These are phyloP conservation scores for Gastrophysa polygoni DNA, from an alignment of 2,888 invertebrate genomes.

Conservation along the genomic window DNA sequence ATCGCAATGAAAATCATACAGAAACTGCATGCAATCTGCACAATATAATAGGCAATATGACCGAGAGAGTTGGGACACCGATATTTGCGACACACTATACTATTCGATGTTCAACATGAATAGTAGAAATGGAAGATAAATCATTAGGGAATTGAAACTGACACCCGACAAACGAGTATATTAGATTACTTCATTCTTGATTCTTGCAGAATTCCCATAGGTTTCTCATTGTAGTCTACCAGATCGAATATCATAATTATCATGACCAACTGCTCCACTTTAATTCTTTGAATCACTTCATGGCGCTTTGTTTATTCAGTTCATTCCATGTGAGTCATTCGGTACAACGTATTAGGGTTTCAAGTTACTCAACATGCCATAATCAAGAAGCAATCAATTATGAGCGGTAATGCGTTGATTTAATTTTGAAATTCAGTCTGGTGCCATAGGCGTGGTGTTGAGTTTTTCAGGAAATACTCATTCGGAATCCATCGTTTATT, in stretches of 20 bases:
- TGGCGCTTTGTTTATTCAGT: neutral
- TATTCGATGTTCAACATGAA: neutral
- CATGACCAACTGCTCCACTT: neutral
- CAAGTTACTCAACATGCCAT: neutral
- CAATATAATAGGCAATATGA: too few species aligned
- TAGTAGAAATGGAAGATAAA: neutral
- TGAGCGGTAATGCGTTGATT: neutral
- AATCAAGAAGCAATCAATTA: constrained; percentile 1
- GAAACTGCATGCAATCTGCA: too few species aligned
- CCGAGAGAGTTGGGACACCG: too few species aligned
- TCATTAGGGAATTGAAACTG: too few species aligned
- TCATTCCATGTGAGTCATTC: neutral
- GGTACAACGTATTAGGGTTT: neutral
- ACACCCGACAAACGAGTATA: neutral
- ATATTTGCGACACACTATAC: too few species aligned
- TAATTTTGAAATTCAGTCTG: neutral
- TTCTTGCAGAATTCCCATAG: neutral
- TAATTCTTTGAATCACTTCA: neutral
- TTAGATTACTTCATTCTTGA: neutral
- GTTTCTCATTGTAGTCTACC: neutral
- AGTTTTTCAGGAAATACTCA: neutral
- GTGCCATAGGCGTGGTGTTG: neutral
- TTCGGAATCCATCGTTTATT: neutral
- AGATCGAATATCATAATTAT: neutral
- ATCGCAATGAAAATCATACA: too few species aligned